Base-by-base conservation (phyloP, 92 coral and sea anemone genomes). In the Epizoanthus stellaris region DNA sequence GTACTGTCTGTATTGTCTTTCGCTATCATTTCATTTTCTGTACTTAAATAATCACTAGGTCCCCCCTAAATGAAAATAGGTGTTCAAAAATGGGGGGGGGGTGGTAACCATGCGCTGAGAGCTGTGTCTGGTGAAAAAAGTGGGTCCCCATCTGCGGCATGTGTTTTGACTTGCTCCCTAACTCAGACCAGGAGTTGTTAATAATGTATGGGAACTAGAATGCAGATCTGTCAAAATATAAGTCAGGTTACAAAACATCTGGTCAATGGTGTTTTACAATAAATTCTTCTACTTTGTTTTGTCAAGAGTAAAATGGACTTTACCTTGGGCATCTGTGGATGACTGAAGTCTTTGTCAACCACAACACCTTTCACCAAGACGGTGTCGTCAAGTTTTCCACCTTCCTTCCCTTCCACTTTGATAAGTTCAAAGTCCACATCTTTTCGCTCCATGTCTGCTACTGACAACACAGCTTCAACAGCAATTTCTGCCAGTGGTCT, bases 251-350 rank as follows among this genome's bases (percentile, higher is more conserved):
- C 12, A 66, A 75, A 52, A 3, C 4, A 12, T 12, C 56, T 21
- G 0, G 56, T 42, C 56, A 71, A 13, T 21, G 5, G 9, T 16
- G 25, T 10, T 52, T 53, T 23, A n/a, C 81, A 72, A 42, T n/a
- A 10, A 39, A 66, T 73, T 73, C 36, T 68, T 2, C n/a, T 15
- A 25, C 62, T 36, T 12, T 36, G 11, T 30, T 30, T 16, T 16
- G 17, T 36, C 39, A 25, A 20, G 45, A 7, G 57, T 14, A 59
- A 52, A 30, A 39, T 53, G 21, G 3, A 52, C 10, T 30, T 30
- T 87, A 97, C 99, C 99, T 97, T 97, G 15, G 99, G 99, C 99
- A 97, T 97, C 76, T 97, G 99, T 38, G 99, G 99, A 82, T 97
- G 99, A 74, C 99, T 97, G 95, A 97, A 95, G 77, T 97, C 99